Conservation (phyloP, 2,888 invertebrate species). For the Papilio elwesi region DNA sequence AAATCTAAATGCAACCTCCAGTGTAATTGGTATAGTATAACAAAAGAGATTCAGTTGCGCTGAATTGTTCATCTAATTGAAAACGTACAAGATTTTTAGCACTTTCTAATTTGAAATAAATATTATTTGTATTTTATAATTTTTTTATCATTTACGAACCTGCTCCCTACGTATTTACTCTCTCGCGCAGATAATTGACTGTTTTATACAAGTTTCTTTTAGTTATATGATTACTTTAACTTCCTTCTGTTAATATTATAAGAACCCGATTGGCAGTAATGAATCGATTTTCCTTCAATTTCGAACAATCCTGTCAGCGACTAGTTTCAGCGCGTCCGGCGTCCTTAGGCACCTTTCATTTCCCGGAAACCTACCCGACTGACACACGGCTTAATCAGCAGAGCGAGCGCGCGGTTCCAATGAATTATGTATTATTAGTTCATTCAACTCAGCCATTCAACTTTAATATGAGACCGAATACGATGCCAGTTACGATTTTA, state of each 20-base stretch:
- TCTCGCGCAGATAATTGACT: conserved; percentile 1
- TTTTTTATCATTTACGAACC: not conserved
- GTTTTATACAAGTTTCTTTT: conserved; percentile 17
- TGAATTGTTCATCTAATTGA: too few relatives aligned
- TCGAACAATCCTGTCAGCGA: not conserved
- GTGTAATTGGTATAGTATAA: too few relatives aligned
- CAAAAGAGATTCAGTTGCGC: too few relatives aligned
- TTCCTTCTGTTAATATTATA: not conserved
- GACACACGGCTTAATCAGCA: conserved; percentile 27
- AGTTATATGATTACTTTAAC: conserved; percentile 14
- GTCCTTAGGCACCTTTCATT: conserved; percentile 37
- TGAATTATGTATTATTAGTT: conserved; percentile 39
- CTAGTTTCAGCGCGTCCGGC: conserved; percentile 17
- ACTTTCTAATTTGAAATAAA: too few relatives aligned
- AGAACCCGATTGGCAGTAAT: not conserved
- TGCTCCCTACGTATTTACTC: not conserved
- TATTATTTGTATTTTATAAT: too few relatives aligned
- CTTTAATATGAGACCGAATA: not conserved
- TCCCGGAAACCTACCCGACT: conserved; percentile 33
- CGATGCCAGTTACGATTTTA: too few relatives aligned
- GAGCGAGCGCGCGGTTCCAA: conserved; percentile 11
- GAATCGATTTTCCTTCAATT: conserved; percentile 13
- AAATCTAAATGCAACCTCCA: too few relatives aligned
- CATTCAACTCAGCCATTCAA: conserved; percentile 37
- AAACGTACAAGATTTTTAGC: too few relatives aligned